A percentile compares a stretch with the other conserved stretches of the same genome.
These are phyloP conservation scores for Euura lappo DNA, from an alignment of 1,140 invertebrate species.

Conservation along the genomic window DNA sequence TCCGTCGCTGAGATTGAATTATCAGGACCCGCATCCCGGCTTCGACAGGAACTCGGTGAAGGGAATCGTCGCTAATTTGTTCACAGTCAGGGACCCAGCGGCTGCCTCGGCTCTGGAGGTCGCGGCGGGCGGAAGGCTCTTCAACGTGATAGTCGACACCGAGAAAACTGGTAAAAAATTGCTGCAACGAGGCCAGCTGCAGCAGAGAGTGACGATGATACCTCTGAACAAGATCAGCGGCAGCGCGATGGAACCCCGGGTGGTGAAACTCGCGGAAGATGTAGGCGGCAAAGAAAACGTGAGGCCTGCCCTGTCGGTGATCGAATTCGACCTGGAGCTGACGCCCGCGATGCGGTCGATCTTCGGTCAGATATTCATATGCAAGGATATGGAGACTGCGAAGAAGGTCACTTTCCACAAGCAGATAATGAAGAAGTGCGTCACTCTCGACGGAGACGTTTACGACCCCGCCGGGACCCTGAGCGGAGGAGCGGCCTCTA, in stretches of 20 bases:
- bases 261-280: conserved; percentile 73
- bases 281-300: conserved; percentile 84
- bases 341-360: conserved; percentile 86
- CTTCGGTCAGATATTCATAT: conserved; percentile 88
- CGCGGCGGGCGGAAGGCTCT: conserved; percentile 84
- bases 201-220: conserved; percentile 82
- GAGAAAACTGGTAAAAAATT: conserved; percentile 86
- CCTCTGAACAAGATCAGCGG: conserved; percentile 91
- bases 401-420: conserved; percentile 81
- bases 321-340: conserved; percentile 76
- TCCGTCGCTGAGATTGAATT: conserved; percentile 77
- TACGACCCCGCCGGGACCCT: conserved; percentile 89
- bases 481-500: conserved; percentile 77
- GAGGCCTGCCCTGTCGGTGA: conserved; percentile 79
- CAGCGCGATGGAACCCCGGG: conserved; percentile 65
- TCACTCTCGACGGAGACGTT: conserved; percentile 93
- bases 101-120: conserved; percentile 84
- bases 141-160: conserved; percentile 90
- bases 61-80: conserved; percentile 78
- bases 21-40: conserved; percentile 75
- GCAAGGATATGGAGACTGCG: conserved; percentile 81
- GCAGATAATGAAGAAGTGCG: conserved; percentile 76
- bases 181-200: conserved; percentile 81
- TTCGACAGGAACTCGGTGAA: conserved; percentile 80
- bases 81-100: conserved; percentile 76